Evolutionary conservation across 2,888 invertebrate species (phyloP), one percentile per base, ranked within the genome.

Genomic region (Epiblema foenella): DNA sequence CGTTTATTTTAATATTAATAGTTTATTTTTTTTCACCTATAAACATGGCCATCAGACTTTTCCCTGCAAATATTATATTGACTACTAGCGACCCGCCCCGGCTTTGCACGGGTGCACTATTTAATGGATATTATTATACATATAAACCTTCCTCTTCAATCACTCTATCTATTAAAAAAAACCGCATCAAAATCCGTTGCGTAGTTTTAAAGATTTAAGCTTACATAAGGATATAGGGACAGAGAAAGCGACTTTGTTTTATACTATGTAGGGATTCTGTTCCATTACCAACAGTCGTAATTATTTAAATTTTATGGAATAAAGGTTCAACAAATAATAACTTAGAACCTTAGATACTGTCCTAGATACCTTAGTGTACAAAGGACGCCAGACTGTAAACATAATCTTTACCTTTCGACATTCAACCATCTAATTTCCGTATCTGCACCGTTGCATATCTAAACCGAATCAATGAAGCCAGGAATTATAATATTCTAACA

Each of bases 401-500:
- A 70, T 37, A 52, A 66, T 66, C 54, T 66, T 65, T 70, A 66
- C 42, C 20, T 66, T 60, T 60, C 59, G 65, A 70, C 70, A 70
- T 70, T 70, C 65, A 70, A 70, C 70, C 70, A 66, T 70, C 70
- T 70, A 70, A 70, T 70, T 65, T 70, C 58, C 54, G 46, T 70
- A 65, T 65, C 63, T 69, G 52, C 58, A 52, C 58, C 59, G 46
- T 69, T 65, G 65, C 65, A 66, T 66, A 66, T 60, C 70, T 33
- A 29, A 62, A 56, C 65, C 57, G 24, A 59, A 65, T 70, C 70
- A 60, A 63, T 52, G 69, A 78, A 79, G 77, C 75, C 73, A 69
- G 69, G 75, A 80, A 81, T 70, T 70, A 83, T 79, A 80, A 81
- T 82, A 80, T 78, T 75, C 76, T 81, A 79, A 83, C 79, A 74